Base-by-base conservation (phyloP, 2,113 vertebrate genomes). In the Orientallactaga bullata region DNA sequence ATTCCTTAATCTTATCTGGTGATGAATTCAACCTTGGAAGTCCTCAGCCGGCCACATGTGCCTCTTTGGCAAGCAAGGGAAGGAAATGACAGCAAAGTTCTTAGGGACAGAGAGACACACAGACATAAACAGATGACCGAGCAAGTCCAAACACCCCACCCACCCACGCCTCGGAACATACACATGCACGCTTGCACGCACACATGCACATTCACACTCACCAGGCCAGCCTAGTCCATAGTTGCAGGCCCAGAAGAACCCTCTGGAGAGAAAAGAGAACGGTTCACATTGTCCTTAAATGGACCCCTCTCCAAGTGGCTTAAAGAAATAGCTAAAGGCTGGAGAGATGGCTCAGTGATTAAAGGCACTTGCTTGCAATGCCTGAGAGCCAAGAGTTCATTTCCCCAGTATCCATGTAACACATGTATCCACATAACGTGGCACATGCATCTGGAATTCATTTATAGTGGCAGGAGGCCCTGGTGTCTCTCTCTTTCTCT, bases 121-220 rank as follows among this genome's bases (percentile, higher is more conserved):
- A 93, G 91, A 93, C 88, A 79, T 94, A 94, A 94, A 96, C 95
- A 94, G 88, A 91, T 77, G 76, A 60, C 87, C 63, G 0, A 63
- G 66, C 65, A 15, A 88, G 79, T 85, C 90, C 96, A 94, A 94
- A 95, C 90, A 94, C 30, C 51, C 12, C 5, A 65, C 37, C 35
- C n/a, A n/a, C 76, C 88, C 61, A 5, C 1, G 0, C 61, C 60
- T 80, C 91, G 51, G 66, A 42, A 72, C 66, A 16, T 11, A 55
- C 55, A 55, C 55, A 72, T 79, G 83, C 89, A 83, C 83, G 26
- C 74, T 1, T 21, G 7, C 89, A 58, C 51, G 3, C 39, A 5
- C 76, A 39, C 61, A 30, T 30, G 13, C 30, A 30, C 72, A 35
- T 1, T 26, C n/a, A 3, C 37, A 47, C 68, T 30, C 63, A 51